A percentile compares a stretch with the other conserved stretches of the same genome.
phyloP scores from a whole-genome alignment of 1,140 invertebrate genomes.

The Mya arenaria region DNA sequence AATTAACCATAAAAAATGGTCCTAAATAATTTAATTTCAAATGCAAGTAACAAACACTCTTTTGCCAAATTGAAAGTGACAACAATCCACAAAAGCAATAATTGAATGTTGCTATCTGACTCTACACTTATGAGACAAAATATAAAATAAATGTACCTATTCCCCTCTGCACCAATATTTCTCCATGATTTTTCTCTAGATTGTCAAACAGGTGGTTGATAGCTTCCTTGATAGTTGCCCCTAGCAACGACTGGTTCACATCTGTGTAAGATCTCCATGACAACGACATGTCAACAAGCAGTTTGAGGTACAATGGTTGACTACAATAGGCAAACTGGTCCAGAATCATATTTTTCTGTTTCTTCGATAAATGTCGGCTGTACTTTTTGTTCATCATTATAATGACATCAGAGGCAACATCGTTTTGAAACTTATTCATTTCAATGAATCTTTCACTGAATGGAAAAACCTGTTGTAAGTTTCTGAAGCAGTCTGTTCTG shows the following conservation, averaged over 20 bases:
- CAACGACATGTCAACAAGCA: constrained; percentile 61
- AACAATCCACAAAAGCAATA: too few species aligned
- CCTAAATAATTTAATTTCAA: too few species aligned
- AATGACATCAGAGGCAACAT: constrained; percentile 54
- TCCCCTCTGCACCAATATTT: constrained; percentile 50
- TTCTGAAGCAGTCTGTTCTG: constrained; percentile 65
- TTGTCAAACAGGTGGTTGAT: constrained; percentile 66
- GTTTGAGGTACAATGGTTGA: constrained; percentile 64
- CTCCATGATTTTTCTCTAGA: constrained; percentile 67
- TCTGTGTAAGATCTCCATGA: constrained; percentile 64
- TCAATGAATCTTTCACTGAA: constrained; percentile 46
- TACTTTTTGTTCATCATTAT: constrained; percentile 41
- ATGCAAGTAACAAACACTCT: too few species aligned
- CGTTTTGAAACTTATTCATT: constrained; percentile 46
- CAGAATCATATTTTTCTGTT: constrained; percentile 59
- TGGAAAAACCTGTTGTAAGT: constrained; percentile 45
- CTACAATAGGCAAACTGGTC: constrained; percentile 49
- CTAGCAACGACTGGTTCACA: constrained; percentile 26
- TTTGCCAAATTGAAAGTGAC: too few species aligned
- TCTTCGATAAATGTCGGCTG: constrained; percentile 54
- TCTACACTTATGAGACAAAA: too few species aligned
- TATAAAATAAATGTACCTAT: too few species aligned
- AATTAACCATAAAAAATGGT: too few species aligned
- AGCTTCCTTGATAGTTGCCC: constrained; percentile 53
- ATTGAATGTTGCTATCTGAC: too few species aligned